Evolutionary conservation across 2,888 invertebrate species (phyloP), one percentile per base, ranked within the genome.

Genomic region (Drosophila histrio): DNA sequence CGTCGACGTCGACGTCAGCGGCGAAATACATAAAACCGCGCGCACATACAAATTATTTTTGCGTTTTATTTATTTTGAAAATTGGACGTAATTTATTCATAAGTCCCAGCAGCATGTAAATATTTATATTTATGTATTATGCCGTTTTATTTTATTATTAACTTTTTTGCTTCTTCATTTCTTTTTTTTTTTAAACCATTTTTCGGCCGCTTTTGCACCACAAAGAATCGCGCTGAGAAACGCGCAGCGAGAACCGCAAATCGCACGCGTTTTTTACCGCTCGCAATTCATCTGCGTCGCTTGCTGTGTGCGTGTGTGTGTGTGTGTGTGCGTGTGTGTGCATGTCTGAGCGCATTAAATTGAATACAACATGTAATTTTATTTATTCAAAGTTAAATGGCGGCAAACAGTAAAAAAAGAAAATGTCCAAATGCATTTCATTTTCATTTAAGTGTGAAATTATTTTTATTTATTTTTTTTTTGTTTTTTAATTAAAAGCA

Each of bases 61-160:
- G 70, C 69, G 65, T 84, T 84, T 87, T 82, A 82, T 82, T 84
- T 82, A 87, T 82, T 87, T 82, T 87, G 84, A 84, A 82, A 82
- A 87, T 82, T 82, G 87, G 67, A 70, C 81, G 62, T 87, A 87
- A 82, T 82, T 82, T 82, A 82, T 82, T 82, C 87, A 82, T 77
- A 84, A 80, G 69, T 87, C 78, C 72, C 78, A 49, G 59, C 77
- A 66, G 71, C 67, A 72, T 86, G 84, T 80, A 84, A 82, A 82
- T 82, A 84, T 84, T 82, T 82, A 87, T 82, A 84, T 87, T 84
- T 70, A 77, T 87, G 84, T 74, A 82, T 83, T 77, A 80, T 72
- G 84, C 57, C 58, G 68, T 68, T 82, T 53, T 50, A 64, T 64
- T 70, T 54, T 62, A 71, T 76, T 58, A 49, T 56, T 50, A 43